Evolutionary conservation across 1,140 invertebrate genomes (phyloP), one percentile per base, ranked within the genome.

Genomic region (Drosophila ogumai): DNA sequence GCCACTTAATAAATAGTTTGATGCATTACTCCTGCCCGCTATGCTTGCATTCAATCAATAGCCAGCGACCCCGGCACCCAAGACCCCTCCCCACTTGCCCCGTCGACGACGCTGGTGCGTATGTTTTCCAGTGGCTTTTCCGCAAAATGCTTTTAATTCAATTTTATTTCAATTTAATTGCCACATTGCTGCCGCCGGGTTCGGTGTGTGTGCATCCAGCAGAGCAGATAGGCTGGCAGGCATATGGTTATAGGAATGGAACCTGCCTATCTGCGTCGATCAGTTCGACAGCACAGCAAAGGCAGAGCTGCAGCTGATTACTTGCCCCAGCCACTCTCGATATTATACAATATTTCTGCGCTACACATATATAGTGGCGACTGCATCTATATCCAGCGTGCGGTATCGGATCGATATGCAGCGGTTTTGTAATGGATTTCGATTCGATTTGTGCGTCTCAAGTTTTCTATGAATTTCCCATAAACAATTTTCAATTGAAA

Each of bases 81-180:
- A 22, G 19, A 12, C 17, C 43, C 17, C 54, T 38, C 28, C 54
- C 32, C 32, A 6, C 13, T 22, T 15, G n/a, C 28, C 13, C 38
- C 32, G n/a, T n/a, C n/a, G 13, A 5, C 25, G 38, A 44, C 17
- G 15, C 12, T 47, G 22, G 66, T 47, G 57, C 66, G 41, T 61
- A 59, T 58, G 74, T 73, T 72, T 80, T 88, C 72, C 80, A 87
- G 72, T 84, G 84, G 84, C 73, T 87, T 86, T 87, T 88, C 85
- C 84, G 84, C 84, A 84, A 87, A 87, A 87, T 87, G 84, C 84
- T 87, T 87, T 87, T 87, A 87, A 87, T 87, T 87, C 84, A 87
- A 87, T 87, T 87, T 87, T 87, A 87, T 87, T 88, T 84, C 84
- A 80, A 87, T 87, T 90, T 87, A 87, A 87, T 87, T 87, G 84